A percentile compares a stretch with the other conserved stretches of the same genome.
Conservation (phyloP, 2,113 vertebrate species). For the Calidris pygmaea region DNA sequence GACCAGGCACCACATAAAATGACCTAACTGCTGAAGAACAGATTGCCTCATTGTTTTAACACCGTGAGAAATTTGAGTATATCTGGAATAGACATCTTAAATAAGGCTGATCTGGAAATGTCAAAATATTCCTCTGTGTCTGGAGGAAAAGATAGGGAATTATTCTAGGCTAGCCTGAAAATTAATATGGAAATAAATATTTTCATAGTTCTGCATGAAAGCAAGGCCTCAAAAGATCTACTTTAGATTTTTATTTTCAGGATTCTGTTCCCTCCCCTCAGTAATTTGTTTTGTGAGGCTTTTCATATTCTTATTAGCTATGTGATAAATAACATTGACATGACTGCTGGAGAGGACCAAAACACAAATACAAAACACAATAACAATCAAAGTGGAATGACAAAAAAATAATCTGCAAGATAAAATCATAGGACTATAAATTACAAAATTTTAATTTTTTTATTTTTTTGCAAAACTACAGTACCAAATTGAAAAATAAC, state of each 20-base stretch:
- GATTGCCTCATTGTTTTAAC: not conserved
- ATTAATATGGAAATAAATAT: not conserved
- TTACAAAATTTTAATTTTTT: not conserved
- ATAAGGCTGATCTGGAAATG: not conserved
- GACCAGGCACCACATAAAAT: not conserved
- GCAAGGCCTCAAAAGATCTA: not conserved
- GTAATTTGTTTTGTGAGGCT: not conserved
- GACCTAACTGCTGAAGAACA: not conserved
- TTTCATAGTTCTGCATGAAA: not conserved
- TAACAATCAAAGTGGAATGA: not conserved
- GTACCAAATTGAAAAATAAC: not conserved
- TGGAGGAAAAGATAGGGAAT: not conserved
- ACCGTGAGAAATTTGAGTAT: not conserved
- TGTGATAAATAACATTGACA: not conserved
- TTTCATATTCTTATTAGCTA: not conserved
- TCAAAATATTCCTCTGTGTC: not conserved
- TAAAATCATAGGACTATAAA: not conserved
- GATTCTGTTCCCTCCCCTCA: not conserved
- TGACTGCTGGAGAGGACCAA: not conserved
- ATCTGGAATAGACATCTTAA: not conserved
- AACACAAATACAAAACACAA: not conserved
- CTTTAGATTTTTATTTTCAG: not conserved
- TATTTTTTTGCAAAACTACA: not conserved
- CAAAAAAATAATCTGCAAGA: not conserved
- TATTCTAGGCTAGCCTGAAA: not conserved